Base-by-base conservation (phyloP, 2,888 invertebrate species). In the Acanthoscelides obtectus region DNA sequence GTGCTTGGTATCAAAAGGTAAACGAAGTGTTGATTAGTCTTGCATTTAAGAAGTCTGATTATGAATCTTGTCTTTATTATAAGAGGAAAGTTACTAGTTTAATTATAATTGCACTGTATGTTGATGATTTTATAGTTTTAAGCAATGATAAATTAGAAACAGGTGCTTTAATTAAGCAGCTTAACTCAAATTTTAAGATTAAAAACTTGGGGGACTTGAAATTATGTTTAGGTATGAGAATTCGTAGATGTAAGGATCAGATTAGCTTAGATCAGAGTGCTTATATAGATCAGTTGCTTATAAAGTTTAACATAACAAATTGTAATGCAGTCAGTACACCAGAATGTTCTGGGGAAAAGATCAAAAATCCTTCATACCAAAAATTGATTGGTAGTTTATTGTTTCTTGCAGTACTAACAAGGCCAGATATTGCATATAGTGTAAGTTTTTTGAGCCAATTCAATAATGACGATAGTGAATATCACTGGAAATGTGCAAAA, bases 391-490 rank as follows among this genome's bases (percentile, higher is more conserved):
- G 77, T 0, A 70, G 72, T 22, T 64, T 77, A 2, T 72, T 72
- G 74, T 74, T 72, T n/a, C 64, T 74, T 21, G 22, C 72, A n/a
- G 72, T 74, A 8, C 45, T 74, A 5, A 78, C 76, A 27, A 70
- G 78, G 12, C 78, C 79, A 3, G 78, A 78, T 66, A 78, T 78
- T 21, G 25, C 75, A n/a, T 77, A 69, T 75, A n/a, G 69, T 17
- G 68, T 77, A n/a, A 76, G 76, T 71, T 77, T 69, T 69, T 67
- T 77, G n/a, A 75, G 75, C 69, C 73, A 76, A 69, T 76, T 75
- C 64, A 76, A 76, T 70, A 73, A 70, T 22, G 22, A 25, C 66
- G 68, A 75, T 75, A 68, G 67, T 69, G 67, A 76, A 66, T 27
- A 19, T 21, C 77, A 79, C 72, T 79, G 78, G 72, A 67, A 70